Percentiles rank a stretch among this genome's conserved stretches.
These are phyloP conservation scores for Sarcophaga caerulescens DNA, from an alignment of 2,888 invertebrate genomes.

Conservation along the genomic window DNA sequence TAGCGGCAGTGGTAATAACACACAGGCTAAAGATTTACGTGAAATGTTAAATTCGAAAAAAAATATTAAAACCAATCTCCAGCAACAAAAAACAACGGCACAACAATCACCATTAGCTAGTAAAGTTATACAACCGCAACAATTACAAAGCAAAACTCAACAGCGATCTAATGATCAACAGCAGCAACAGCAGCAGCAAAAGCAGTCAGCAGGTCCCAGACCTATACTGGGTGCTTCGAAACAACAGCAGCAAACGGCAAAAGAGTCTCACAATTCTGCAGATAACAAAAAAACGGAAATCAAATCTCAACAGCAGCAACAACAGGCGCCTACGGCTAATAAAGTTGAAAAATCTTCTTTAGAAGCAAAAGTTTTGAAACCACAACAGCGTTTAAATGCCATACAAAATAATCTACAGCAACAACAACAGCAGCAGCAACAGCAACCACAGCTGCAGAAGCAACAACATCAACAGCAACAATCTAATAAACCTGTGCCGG, in stretches of 20 bases:
- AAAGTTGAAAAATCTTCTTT: conserved; percentile 47
- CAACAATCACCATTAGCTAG: conserved; percentile 56
- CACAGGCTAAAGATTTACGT: conserved; percentile 67
- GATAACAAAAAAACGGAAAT: conserved; percentile 53
- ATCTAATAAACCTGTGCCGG: conserved; percentile 18
- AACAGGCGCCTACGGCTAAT: conserved; percentile 50
- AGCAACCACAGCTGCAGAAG: conserved; percentile 4
- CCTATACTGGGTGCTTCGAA: conserved; percentile 61
- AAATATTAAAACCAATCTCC: conserved; percentile 48
- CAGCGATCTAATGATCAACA: conserved; percentile 43
- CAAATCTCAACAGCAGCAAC: conserved; percentile 53
- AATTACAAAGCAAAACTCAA: conserved; percentile 42
- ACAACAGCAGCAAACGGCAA: conserved; percentile 35
- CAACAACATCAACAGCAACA: conserved; percentile 2
- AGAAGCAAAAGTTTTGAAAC: conserved; percentile 55
- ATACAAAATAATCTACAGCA: conserved; percentile 55
- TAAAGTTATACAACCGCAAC: conserved; percentile 67
- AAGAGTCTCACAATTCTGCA: conserved; percentile 44
- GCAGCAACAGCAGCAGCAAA: conserved; percentile 64
- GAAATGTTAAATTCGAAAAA: conserved; percentile 69
- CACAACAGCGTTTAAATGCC: conserved; percentile 52
- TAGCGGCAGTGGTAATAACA: conserved; percentile 37
- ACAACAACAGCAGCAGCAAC: conserved; percentile 52
- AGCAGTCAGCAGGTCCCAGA: conserved; percentile 44
- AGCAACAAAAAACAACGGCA: conserved; percentile 57